Conservation (phyloP, 2,888 invertebrate species). For the Aleiodes alternator region DNA sequence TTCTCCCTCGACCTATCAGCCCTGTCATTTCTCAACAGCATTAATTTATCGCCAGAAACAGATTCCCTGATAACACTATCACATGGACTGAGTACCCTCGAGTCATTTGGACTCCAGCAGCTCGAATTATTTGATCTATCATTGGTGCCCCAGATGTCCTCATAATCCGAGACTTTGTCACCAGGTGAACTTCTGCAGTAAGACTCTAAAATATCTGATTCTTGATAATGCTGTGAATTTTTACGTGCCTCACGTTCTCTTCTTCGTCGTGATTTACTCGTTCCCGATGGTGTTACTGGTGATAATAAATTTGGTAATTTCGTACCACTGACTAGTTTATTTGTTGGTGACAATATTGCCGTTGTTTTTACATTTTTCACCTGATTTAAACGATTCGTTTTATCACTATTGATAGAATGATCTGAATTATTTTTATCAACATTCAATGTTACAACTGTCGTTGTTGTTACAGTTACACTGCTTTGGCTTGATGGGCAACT, state of each 20-base stretch:
- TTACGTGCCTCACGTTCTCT: constrained; percentile 73
- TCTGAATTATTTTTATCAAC: constrained; percentile 77
- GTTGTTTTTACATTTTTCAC: constrained; percentile 53
- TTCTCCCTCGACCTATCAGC: constrained; percentile 65
- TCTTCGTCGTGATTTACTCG: constrained; percentile 70
- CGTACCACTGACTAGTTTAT: constrained; percentile 65
- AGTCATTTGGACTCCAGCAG: constrained; percentile 69
- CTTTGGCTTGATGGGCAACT: constrained; percentile 77
- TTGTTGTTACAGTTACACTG: constrained; percentile 90
- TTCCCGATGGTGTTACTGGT: constrained; percentile 72
- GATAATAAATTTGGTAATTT: constrained; percentile 68
- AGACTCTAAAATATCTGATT: constrained; percentile 90
- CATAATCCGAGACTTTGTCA: constrained; percentile 96
- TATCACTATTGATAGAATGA: constrained; percentile 59
- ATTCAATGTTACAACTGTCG: constrained; percentile 84
- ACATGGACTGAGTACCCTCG: constrained; percentile 48
- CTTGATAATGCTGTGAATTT: constrained; percentile 78
- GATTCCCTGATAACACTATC: constrained; percentile 61
- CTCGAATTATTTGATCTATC: constrained; percentile 70
- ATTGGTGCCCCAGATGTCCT: constrained; percentile 89
- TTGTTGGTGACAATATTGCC: constrained; percentile 58
- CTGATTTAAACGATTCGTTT: constrained; percentile 24
- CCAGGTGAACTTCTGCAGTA: constrained; percentile 92
- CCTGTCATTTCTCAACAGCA: constrained; percentile 68
- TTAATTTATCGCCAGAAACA: constrained; percentile 61